Evolutionary conservation across 1,140 invertebrate genomes (phyloP).

Genomic region (Microplitis demolitor): DNA sequence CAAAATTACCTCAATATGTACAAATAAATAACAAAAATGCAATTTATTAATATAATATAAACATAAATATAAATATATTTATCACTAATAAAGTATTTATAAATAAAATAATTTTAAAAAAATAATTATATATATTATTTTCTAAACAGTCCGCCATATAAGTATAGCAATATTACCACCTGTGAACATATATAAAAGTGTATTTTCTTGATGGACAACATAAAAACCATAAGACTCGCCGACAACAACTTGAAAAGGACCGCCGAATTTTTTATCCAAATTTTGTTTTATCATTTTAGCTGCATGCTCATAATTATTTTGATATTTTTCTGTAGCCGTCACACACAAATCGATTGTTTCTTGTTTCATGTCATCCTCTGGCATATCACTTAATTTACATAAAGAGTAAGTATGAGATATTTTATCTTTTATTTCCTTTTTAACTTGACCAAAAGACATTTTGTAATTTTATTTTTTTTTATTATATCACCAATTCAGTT

Average conservation of each 20-base stretch:
- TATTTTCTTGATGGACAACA: slow-evolving; percentile 87
- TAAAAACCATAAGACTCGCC: slow-evolving; percentile 95
- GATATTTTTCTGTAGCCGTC: slow-evolving; percentile 89
- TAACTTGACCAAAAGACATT: slow-evolving; percentile 56
- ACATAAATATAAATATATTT: neutral
- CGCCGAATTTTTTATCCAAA: slow-evolving; percentile 93
- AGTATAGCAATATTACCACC: slow-evolving; percentile 87
- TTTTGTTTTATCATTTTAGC: slow-evolving; percentile 90
- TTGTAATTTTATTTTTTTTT: no score
- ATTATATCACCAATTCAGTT: neutral
- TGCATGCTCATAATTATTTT: slow-evolving; percentile 75
- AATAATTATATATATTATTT: slow-evolving; percentile 27
- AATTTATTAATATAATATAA: neutral
- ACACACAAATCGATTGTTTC: slow-evolving; percentile 89
- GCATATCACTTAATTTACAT: slow-evolving; percentile 84
- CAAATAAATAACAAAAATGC: neutral
- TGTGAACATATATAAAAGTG: slow-evolving; percentile 90
- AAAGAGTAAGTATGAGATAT: slow-evolving; percentile 76
- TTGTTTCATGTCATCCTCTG: slow-evolving; percentile 81
- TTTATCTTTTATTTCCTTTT: slow-evolving; percentile 59
- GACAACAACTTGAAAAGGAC: slow-evolving; percentile 90
- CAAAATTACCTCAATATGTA: neutral
- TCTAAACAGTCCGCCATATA: slow-evolving; percentile 76
- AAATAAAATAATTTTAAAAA: neutral
- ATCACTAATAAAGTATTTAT: neutral